Evolutionary conservation across 2,797 vertebrate species (phyloP).

Genomic region (Rhabdomys pumilio): DNA sequence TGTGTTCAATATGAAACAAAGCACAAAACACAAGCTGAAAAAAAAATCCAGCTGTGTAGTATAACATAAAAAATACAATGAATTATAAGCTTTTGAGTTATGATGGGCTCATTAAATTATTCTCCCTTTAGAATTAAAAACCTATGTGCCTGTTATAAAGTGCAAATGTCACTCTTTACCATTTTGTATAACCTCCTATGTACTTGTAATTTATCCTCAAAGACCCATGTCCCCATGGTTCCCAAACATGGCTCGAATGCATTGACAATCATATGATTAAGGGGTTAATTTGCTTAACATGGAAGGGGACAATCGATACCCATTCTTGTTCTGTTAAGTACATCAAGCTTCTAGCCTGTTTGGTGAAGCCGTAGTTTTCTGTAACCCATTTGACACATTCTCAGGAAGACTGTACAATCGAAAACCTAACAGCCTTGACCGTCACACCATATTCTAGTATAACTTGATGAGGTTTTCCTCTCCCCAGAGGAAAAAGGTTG

Average conservation of each 20-base stretch:
- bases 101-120: constrained; percentile 10
- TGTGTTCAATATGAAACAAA: constrained; percentile 41
- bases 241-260: constrained; percentile 8
- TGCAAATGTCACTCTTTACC: neutral
- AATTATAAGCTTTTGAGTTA: constrained; percentile 10
- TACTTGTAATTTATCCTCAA: constrained; percentile 25
- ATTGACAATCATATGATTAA: constrained; percentile 9
- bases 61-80: neutral
- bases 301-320: constrained; percentile 54
- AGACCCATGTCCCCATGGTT: neutral
- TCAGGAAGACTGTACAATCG: constrained; percentile 28
- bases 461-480: constrained; percentile 69
- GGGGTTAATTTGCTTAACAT: constrained; percentile 46
- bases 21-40: constrained; percentile 24
- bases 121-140: constrained; percentile 24
- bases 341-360: neutral
- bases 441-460: constrained; percentile 64
- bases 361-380: constrained; percentile 42
- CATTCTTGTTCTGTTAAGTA: constrained; percentile 1
- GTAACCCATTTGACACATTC: constrained; percentile 18
- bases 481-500: constrained; percentile 54
- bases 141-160: constrained; percentile 24
- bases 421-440: constrained; percentile 50
- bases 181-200: neutral
- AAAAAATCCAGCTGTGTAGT: constrained; percentile 18